A percentile compares a stretch with the other conserved stretches of the same genome.
Conservation (phyloP, 2,797 vertebrate species). For the Phalanger gymnotis region DNA sequence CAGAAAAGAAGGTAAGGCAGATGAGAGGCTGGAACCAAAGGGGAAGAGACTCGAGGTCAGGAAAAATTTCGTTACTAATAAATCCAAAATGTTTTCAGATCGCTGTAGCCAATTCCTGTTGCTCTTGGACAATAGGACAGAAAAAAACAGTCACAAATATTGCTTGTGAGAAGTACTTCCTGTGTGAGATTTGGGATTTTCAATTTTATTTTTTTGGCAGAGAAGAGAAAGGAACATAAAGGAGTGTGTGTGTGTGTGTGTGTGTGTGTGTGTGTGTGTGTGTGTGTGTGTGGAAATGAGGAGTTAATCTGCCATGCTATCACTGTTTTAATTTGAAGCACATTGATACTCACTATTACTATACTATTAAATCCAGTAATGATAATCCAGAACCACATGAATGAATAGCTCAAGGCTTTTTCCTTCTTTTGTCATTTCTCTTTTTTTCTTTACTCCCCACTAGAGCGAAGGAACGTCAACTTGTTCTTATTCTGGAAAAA, state of each 20-base stretch:
- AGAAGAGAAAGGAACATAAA: slow-evolving; percentile 71
- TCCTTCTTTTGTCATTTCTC: slow-evolving; percentile 31
- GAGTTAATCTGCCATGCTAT: slow-evolving; percentile 82
- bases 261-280: too few relatives aligned
- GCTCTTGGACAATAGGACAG: slow-evolving; percentile 76
- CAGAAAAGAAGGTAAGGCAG: slow-evolving; percentile 30
- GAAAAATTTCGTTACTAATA: slow-evolving; percentile 78
- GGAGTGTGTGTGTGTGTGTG: background rate
- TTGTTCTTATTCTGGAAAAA: background rate
- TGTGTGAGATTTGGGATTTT: slow-evolving; percentile 76
- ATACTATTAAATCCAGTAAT: slow-evolving; percentile 77
- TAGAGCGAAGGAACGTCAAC: background rate
- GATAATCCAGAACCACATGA: slow-evolving; percentile 79
- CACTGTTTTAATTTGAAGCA: slow-evolving; percentile 77
- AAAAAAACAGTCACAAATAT: slow-evolving; percentile 78
- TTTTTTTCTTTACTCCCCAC: background rate
- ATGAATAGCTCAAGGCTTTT: slow-evolving; percentile 72
- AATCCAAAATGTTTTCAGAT: slow-evolving; percentile 73
- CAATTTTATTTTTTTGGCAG: slow-evolving; percentile 77
- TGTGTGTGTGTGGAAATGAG: slow-evolving; percentile 58
- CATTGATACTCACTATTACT: slow-evolving; percentile 67
- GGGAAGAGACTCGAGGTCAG: slow-evolving; percentile 63
- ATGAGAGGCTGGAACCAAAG: slow-evolving; percentile 31
- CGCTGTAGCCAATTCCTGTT: slow-evolving; percentile 76
- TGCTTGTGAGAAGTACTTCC: slow-evolving; percentile 77